Base-by-base conservation (phyloP, 64 coral and sea anemone species). In the Dendronephthya gigantea region DNA sequence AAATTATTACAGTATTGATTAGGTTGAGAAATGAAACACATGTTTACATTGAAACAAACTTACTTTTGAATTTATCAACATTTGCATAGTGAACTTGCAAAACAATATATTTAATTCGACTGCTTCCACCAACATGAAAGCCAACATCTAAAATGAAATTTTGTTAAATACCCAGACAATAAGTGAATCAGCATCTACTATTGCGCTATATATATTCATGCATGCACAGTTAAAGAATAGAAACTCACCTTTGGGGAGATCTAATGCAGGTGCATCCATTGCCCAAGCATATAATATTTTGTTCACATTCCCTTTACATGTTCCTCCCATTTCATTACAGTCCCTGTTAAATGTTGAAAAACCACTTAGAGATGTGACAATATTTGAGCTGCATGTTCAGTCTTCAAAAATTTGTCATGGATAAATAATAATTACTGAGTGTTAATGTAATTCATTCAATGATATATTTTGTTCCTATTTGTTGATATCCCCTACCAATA, bases 81-180 rank as follows among this genome's bases (percentile, higher is more conserved):
- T 91, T 88, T 84, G 92, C 95, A 88, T 98, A 98, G 43, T 98
- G 95, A 48, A 98, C 95, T 93, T 98, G 95, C 33, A 98, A 82
- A 27, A 93, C 92, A 82, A 98, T 92, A 47, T 98, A 90, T 55
- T 83, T 91, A 3, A 59, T 49, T 72, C 65, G 83, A 56, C 88
- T 86, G 15, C 69, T 58, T 50, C 85, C 84, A 39, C 95, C 95
- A 30, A 98, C 90, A 90, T 92, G 79, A 49, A 98, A 98, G 19
- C 91, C 95, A 75, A 98, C 95, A 90, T 91, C 95, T 98, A 6
- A 27, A 85, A 79, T 49, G 49, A 13, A n/a, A n/a, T n/a, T n/a
- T n/a, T n/a, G n/a, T n/a, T n/a, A n/a, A n/a, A n/a, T n/a, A n/a
- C n/a, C n/a, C n/a, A n/a, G n/a, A n/a, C n/a, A n/a, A n/a, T n/a